Base-by-base conservation (phyloP, 2,888 invertebrate species). In the Sialis lutaria region DNA sequence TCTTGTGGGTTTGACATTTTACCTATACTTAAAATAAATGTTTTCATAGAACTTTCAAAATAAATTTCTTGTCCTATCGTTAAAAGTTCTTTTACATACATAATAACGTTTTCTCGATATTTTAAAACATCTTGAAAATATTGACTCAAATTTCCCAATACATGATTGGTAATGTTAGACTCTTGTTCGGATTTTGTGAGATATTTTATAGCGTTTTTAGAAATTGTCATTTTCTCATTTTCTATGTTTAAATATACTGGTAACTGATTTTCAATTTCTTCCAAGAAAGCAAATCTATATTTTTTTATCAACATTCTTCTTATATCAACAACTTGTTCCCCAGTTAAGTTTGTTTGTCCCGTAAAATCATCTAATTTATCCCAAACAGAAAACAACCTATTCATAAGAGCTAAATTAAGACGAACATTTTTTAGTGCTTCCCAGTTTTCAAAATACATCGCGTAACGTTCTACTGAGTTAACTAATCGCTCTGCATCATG, bases 261-360 rank as follows among this genome's bases (percentile, higher is more conserved):
- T 46, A 45, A 35, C 39, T 44, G 40, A 33, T 48, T 41, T 22
- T 44, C 49, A 42, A 52, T 49, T 32, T 49, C 43, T 45, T 50
- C 46, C 40, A 50, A 49, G n/a, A 43, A 42, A 45, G 49, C 40
- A 39, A 49, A 42, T 50, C 49, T 47, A 50, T 50, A 51, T 42
- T 53, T 53, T 30, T 42, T 44, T 12, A 49, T 12, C 6, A 53
- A 42, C 35, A 49, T 33, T 9, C 47, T 44, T 33, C 50, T 41
- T 47, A 51, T 45, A 22, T 22, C 4, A 3, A 45, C 39, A 10
- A 6, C 46, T 46, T 35, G 8, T 35, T n/a, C 8, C 2, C n/a
- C n/a, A 9, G 8, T 35, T 9, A 8, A 35, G 9, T n/a, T 35
- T 35, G 8, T 4, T 22, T 22, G 22, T 2, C n/a, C n/a, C n/a